Evolutionary conservation across 2,888 invertebrate genomes (phyloP), one percentile per base, ranked within the genome.

Genomic region (Drepanosiphum platanoidis): DNA sequence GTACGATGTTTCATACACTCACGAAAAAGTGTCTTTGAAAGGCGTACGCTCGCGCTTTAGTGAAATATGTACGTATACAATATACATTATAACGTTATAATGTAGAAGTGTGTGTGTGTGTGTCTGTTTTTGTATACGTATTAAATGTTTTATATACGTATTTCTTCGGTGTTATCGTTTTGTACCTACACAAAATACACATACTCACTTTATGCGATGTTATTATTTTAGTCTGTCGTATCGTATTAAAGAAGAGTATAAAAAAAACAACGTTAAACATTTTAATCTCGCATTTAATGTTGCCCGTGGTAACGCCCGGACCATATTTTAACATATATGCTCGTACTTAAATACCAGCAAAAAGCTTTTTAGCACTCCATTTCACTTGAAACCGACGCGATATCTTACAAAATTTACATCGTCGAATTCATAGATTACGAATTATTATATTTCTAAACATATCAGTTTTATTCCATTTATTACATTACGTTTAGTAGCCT

Each of bases 1-100:
- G 36, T 3, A 32, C 42, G 34, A 72, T n/a, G 9, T 39, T 7
- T 39, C 9, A 9, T 39, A 39, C 39, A 9, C 32, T 30, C n/a
- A 30, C 34, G 75, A 75, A 75, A 72, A 58, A 15, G 1, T n/a
- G 52, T 75, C 58, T 75, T 75, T 58, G 34, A 58, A 34, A 75
- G 52, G 34, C 32, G 42, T 42, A 52, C 13, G 32, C n/a, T n/a
- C 9, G 42, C 27, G 13, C 52, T 52, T 52, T 1, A n/a, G 5
- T 58, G 22, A 58, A 58, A n/a, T 52, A 52, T 22, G 18, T 34
- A 75, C 34, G 52, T 71, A 39, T 13, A 34, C 32, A 34, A 34
- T 52, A 30, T 13, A 34, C 32, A 34, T 18, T 52, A 30, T 15
- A 22, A 30, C 42, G 27, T 42, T 72, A 36, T 46, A 72, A 71